Base-by-base conservation (phyloP, 2,888 invertebrate genomes). In the Stenolophus ochropezus region DNA sequence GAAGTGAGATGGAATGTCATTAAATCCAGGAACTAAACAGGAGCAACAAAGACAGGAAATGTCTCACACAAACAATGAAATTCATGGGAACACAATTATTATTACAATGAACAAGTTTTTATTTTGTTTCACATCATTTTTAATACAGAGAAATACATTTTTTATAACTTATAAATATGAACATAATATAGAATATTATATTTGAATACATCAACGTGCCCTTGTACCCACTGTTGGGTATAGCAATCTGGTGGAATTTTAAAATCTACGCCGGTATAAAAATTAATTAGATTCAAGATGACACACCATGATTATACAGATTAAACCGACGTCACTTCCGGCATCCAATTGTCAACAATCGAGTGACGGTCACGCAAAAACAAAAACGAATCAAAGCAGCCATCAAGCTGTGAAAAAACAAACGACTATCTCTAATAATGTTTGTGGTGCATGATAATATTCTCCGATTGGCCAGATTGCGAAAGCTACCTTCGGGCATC, bases 31-130 rank as follows among this genome's bases (percentile, higher is more conserved):
- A 69, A 69, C 69, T 75, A 75, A 75, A 23, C 47, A 25, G 75
- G 21, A 51, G 73, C 25, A 51, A 73, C 21, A 73, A 23, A 75
- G 75, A 75, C 23, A 53, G 53, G 51, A 51, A 53, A 27, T 53
- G 25, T 80, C 80, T 58, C 80, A 80, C 53, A 73, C 56, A 33
- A 27, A 80, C 80, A 80, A 80, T 80, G 56, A 73, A 71, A 80
- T 71, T 49, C 73, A 56, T 80, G 80, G 42, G 80, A 80, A 80
- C 42, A 16, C n/a, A 20, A 14, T 71, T 71, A 71, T 73, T 73
- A 73, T 53, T 49, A 73, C 73, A 73, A 73, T 49, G 49, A 49
- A 23, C 42, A 42, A 21, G 47, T 33, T 73, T 49, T 73, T 73
- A 49, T 21, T 49, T 27, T 33, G 33, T 2, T 69, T 69, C 33